Evolutionary conservation across 1,140 invertebrate species (phyloP).

Genomic region (Drosophila tristis): DNA sequence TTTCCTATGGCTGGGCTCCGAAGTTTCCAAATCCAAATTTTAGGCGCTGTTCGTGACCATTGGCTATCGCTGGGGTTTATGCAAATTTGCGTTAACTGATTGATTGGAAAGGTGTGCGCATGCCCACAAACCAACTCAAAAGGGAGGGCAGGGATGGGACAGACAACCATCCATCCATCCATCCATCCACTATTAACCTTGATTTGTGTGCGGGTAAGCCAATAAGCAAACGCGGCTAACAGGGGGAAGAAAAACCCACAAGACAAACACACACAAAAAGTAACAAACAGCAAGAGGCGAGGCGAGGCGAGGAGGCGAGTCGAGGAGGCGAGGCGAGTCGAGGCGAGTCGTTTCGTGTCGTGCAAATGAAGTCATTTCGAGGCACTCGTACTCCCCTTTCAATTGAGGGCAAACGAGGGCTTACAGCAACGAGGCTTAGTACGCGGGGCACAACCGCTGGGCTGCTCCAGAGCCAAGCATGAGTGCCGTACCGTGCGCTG

Average conservation of each 20-base stretch:
- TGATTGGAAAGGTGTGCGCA: conserved; percentile 69
- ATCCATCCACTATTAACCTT: conserved; percentile 63
- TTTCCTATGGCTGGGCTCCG: neutral
- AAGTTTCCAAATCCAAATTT: conserved; percentile 3
- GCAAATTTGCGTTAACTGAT: conserved; percentile 68
- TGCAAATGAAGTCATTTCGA: conserved; percentile 78
- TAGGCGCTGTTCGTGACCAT: conserved; percentile 16
- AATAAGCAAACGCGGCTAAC: conserved; percentile 16
- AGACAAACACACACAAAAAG: conserved; percentile 29
- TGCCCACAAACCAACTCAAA: conserved; percentile 14
- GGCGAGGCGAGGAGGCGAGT: neutral
- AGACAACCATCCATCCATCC: neutral
- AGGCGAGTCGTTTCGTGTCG: conserved; percentile 40
- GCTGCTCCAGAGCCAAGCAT: conserved; percentile 16
- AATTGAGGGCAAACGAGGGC: conserved; percentile 57
- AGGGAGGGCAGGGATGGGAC: conserved; percentile 8
- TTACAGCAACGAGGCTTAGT: conserved; percentile 12
- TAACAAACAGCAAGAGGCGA: conserved; percentile 5
- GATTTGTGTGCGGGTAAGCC: conserved; percentile 50
- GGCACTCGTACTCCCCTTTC: conserved; percentile 37
- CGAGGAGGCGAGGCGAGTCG: neutral
- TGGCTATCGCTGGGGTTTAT: conserved; percentile 32
- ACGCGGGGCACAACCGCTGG: neutral
- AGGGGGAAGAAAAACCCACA: too few relatives aligned
- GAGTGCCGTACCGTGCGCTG: conserved; percentile 6